phyloP scores from a whole-genome alignment of 1,140 invertebrate genomes.

The Pteromalus puparum region DNA sequence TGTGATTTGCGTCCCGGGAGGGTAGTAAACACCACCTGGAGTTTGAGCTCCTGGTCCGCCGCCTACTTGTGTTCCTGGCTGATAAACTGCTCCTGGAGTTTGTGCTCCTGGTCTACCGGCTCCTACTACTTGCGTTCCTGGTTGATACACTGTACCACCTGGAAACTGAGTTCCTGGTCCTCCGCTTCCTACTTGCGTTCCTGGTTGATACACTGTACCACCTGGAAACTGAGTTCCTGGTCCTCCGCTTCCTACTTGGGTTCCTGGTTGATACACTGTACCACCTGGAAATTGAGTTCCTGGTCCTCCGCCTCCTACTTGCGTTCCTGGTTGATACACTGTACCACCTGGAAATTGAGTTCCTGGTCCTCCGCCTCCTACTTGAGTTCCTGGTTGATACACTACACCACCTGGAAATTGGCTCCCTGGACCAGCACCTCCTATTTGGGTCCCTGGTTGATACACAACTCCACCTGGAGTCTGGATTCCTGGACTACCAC shows the following conservation, averaged over 20 bases:
- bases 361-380: neutral
- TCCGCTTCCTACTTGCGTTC: neutral
- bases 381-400: conserved; percentile 4
- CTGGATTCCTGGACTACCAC: neutral
- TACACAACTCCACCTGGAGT: neutral
- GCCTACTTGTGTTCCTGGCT: conserved; percentile 37
- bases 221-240: neutral
- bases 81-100: neutral
- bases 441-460: neutral
- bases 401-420: conserved; percentile 18
- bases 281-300: conserved; percentile 12
- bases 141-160: neutral
- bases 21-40: neutral
- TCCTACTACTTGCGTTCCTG: neutral
- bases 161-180: conserved; percentile 18
- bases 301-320: neutral
- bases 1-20: neutral
- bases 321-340: neutral
- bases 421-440: conserved; percentile 31
- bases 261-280: too few relatives aligned
- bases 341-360: neutral
- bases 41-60: neutral
- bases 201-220: neutral
- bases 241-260: neutral
- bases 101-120: neutral